Evolutionary conservation across 1,140 invertebrate genomes (phyloP), one percentile per base, ranked within the genome.

Genomic region (Cotesia vestalis): DNA sequence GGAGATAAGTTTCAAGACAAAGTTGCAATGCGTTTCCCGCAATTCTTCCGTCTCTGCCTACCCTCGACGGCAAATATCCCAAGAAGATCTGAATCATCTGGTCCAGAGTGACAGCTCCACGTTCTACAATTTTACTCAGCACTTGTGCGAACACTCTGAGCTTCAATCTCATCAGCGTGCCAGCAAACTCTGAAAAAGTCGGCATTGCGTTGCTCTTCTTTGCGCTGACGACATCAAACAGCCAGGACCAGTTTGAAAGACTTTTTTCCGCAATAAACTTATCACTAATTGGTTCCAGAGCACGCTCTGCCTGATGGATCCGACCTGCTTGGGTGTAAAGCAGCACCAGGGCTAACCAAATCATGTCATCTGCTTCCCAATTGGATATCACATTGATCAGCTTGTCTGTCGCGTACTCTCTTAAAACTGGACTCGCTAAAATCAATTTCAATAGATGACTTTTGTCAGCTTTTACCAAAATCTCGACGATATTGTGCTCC

Each of bases 391-490:
- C 79, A 64, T 86, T 83, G 4, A 90, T 89, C 35, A 90, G 76
- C 72, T 89, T 89, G 63, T 90, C 89, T 0, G 89, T 90, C 0
- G 87, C 87, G 70, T 90, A 90, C 71, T 91, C 90, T 11, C 89
- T 78, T 3, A 91, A 66, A 34, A 90, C 83, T 3, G 82, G 78
- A 61, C 89, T 90, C 61, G 86, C 85, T 2, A 91, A 79, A 14
- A 91, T 86, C 51, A 91, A 77, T 75, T 84, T 84, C 8, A 89
- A 80, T n/a, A 90, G 68, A 72, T 89, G 85, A 46, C 83, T 78
- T 52, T 81, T 85, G 34, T 85, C 83, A 20, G 88, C 82, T 61
- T 78, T 77, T 17, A 87, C 83, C 36, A 90, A 84, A 3, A 87
- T 85, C 55, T 90, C 87, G 4, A 87, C 81, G 59, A 90, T 84